These are phyloP conservation scores for Poecilia gillii DNA, from an alignment of 2,797 vertebrate genomes.

Conservation along the genomic window DNA sequence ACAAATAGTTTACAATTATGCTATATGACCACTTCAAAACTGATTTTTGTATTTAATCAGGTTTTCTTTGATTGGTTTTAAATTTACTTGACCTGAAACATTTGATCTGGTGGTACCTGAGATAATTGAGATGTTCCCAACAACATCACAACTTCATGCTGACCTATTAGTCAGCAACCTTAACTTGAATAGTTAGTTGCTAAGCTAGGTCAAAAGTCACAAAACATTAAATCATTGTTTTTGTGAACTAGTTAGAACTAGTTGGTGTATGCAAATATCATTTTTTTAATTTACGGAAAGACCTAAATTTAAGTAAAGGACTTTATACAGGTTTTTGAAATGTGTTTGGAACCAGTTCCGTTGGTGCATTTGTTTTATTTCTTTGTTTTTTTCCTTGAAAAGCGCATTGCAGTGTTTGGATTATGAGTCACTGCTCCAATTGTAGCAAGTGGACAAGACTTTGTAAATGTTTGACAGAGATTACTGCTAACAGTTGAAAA, in stretches of 20 bases:
- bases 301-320: not conserved
- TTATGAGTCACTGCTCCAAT: not conserved
- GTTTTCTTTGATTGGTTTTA: not conserved
- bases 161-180: not conserved
- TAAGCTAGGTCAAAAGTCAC: not conserved
- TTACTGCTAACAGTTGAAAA: slow-evolving; percentile 24
- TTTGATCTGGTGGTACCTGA: not conserved
- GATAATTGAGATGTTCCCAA: not conserved
- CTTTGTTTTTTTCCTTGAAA: not conserved
- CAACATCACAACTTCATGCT: not conserved
- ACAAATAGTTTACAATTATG: not conserved
- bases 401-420: not conserved
- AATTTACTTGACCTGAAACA: not conserved
- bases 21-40: not conserved
- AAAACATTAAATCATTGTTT: not conserved
- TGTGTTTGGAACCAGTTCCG: not conserved
- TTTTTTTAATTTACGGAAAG: not conserved
- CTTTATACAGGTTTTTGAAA: not conserved
- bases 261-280: too few relatives aligned
- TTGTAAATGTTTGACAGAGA: slow-evolving; percentile 28
- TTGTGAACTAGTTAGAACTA: not conserved
- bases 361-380: slow-evolving; percentile 1
- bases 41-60: not conserved
- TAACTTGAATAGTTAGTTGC: not conserved
- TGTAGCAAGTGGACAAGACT: not conserved